Percentiles rank a stretch among this genome's conserved stretches.
These are phyloP conservation scores for Sebastes taczanowskii DNA, from an alignment of 2,797 vertebrate genomes.

Conservation along the genomic window DNA sequence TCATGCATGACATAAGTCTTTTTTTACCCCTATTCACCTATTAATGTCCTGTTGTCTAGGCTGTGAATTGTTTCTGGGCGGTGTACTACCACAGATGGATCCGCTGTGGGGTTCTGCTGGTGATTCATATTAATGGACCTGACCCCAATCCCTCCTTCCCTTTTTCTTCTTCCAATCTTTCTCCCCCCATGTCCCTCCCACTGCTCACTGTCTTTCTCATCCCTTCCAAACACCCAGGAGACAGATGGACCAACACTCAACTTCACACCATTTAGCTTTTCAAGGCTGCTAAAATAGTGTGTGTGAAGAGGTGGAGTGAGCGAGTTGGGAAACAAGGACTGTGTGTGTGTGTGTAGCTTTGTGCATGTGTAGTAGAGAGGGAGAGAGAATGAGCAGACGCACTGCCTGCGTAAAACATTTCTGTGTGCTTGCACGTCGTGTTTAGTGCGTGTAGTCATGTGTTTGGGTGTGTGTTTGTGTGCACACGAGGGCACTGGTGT, in stretches of 20 bases:
- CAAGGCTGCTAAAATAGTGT: slow-evolving; percentile 78
- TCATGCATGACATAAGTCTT: slow-evolving; percentile 48
- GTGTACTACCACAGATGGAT: slow-evolving; percentile 71
- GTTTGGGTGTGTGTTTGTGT: slow-evolving; percentile 42
- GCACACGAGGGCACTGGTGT: slow-evolving; percentile 36
- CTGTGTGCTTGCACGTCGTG: slow-evolving; percentile 17
- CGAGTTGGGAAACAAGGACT: slow-evolving; percentile 46
- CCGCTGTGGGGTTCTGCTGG: slow-evolving; percentile 75
- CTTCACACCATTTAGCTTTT: slow-evolving; percentile 85
- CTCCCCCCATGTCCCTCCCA: slow-evolving; percentile 47
- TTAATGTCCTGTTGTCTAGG: slow-evolving; percentile 60
- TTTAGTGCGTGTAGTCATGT: slow-evolving; percentile 32
- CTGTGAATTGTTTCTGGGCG: slow-evolving; percentile 66
- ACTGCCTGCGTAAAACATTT: slow-evolving; percentile 21
- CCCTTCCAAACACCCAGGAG: slow-evolving; percentile 74
- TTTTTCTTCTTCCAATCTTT: slow-evolving; percentile 66
- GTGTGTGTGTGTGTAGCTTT: slow-evolving; percentile 11
- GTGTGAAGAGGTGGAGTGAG: slow-evolving; percentile 64
- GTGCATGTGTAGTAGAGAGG: slow-evolving; percentile 15
- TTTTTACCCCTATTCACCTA: slow-evolving; percentile 50
- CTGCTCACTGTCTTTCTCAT: slow-evolving; percentile 66
- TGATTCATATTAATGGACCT: slow-evolving; percentile 81
- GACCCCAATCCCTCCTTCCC: slow-evolving; percentile 71
- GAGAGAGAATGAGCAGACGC: not conserved
- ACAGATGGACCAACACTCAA: slow-evolving; percentile 82